These are phyloP conservation scores for Aldabrachelys gigantea DNA, from an alignment of 2,113 vertebrate species.

Conservation along the genomic window DNA sequence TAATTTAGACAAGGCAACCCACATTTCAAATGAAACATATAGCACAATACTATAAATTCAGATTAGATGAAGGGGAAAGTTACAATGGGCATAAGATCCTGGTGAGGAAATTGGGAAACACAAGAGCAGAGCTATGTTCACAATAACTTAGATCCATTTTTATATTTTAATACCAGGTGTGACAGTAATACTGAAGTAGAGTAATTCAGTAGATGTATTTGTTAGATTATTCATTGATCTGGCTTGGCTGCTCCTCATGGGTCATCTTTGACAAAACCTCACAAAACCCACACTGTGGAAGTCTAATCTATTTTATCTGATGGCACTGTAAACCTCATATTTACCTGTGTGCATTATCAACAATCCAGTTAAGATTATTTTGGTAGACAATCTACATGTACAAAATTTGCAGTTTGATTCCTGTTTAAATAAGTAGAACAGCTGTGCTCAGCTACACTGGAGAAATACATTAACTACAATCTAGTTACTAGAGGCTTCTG, in stretches of 20 bases:
- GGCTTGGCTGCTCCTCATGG: neutral
- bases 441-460: neutral
- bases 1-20: neutral
- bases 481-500: neutral
- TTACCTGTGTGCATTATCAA: neutral
- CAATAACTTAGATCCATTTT: too few relatives aligned
- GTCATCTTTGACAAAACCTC: neutral
- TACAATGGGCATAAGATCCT: too few relatives aligned
- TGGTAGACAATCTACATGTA: neutral
- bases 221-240: neutral
- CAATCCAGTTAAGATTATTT: neutral
- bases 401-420: neutral
- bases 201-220: neutral
- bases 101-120: too few relatives aligned
- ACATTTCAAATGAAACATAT: too few relatives aligned
- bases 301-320: too few relatives aligned
- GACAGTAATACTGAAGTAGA: too few relatives aligned
- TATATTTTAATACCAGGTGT: too few relatives aligned
- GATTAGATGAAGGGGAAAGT: too few relatives aligned
- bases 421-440: neutral
- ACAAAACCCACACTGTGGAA: too few relatives aligned
- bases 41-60: too few relatives aligned
- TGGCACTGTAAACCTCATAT: neutral
- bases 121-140: too few relatives aligned
- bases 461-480: neutral